Conservation (phyloP, 2,113 vertebrate genomes). For the Rhea americana region DNA sequence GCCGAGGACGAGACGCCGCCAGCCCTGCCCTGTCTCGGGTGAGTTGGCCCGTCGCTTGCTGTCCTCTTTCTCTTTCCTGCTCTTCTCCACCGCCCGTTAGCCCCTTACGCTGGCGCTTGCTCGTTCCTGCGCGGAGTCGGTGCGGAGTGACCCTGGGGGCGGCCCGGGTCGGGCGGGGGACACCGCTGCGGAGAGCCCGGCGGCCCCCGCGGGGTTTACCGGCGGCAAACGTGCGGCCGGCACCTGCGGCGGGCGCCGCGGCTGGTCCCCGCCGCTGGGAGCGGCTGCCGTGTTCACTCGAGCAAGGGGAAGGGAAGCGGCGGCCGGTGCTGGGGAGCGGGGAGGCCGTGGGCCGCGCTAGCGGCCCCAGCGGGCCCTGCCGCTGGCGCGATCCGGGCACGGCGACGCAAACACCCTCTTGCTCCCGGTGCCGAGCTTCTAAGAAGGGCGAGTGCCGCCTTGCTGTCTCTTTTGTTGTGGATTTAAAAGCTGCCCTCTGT, state of each 20-base stretch:
- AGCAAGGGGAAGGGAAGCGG: neutral
- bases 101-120: neutral
- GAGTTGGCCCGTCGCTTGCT: neutral
- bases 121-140: neutral
- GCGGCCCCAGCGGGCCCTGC: neutral
- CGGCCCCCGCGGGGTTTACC: no score
- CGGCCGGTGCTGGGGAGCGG: neutral
- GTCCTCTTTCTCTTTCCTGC: neutral
- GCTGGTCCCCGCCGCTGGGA: neutral
- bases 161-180: neutral
- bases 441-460: neutral
- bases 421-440: neutral
- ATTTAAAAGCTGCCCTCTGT: fast-evolving
- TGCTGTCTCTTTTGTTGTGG: neutral
- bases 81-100: neutral
- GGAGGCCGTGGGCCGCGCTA: neutral
- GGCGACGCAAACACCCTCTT: no score
- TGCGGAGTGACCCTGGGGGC: no score
- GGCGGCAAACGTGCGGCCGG: neutral
- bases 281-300: neutral
- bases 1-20: neutral
- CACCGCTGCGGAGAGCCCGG: no score
- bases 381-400: no score
- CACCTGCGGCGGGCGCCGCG: neutral
- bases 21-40: neutral